Evolutionary conservation across 2,797 vertebrate species (phyloP), one percentile per base, ranked within the genome.

Genomic region (Gymnocypris eckloni): DNA sequence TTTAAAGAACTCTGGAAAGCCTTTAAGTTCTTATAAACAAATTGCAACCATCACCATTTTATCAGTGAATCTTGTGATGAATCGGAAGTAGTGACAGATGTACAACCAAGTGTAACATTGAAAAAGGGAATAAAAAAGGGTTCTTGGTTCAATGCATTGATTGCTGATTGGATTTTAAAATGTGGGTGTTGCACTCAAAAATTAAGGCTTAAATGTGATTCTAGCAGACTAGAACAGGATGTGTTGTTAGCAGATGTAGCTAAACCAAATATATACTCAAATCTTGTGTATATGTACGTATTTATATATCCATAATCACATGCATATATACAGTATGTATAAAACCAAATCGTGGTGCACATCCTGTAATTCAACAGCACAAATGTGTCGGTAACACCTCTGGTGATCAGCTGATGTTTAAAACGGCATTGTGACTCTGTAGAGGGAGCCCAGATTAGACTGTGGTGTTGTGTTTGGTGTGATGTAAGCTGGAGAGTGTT

Each of bases 401-500:
- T 75, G 52, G 50, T 77, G 75, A 56, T 56, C 50, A 59, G 52
- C 28, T 54, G 18, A 78, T 59, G 76, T 41, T 78, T 59, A 3
- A 39, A 52, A 77, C 7, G 3, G 33, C 1, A n/a, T 20, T 56
- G 33, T 56, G 75, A 56, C 20, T n/a, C 75, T 3, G 6, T 37
- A 52, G 18, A 59, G 22, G n/a, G 20, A 78, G 52, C 33, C 20
- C 52, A n/a, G 33, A 78, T 25, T 13, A 59, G 22, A 59, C 75
- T 41, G 54, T 61, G 37, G 37, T 43, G 37, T 61, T 61, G 39
- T n/a, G 22, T 25, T 61, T 2, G 9, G 39, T 61, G 54, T 79
- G 76, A 79, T 61, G 13, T 28, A 61, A 25, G 54, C 54, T 61
- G 37, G 37, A 79, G 76, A 79, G 37, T 61, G 22, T 79, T 79